phyloP scores from a whole-genome alignment of 2,888 invertebrate genomes.

The Perdita meconis region DNA sequence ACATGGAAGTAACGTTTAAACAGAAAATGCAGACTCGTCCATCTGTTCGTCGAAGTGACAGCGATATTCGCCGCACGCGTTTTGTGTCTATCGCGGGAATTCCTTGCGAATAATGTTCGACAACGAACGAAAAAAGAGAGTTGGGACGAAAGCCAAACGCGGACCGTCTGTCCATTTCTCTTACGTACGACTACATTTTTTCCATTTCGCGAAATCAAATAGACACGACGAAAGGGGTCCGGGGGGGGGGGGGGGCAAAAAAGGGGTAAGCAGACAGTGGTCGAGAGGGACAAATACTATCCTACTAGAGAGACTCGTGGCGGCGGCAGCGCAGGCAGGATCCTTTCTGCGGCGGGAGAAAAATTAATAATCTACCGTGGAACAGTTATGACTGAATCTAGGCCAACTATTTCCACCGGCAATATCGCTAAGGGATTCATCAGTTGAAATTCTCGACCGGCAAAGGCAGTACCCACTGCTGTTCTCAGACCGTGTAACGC shows the following conservation, averaged over 20 bases:
- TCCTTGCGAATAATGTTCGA: constrained; percentile 1
- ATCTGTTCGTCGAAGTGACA: neutral
- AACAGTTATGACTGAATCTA: constrained; percentile 68
- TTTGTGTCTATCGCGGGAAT: neutral
- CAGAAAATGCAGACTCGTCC: neutral
- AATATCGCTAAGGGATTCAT: constrained; percentile 69
- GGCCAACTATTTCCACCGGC: constrained; percentile 70
- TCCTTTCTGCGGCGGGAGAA: constrained; percentile 64
- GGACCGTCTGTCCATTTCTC: constrained; percentile 36
- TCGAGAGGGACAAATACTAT: constrained; percentile 7
- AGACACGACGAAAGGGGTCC: constrained; percentile 55
- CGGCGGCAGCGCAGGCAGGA: constrained; percentile 32
- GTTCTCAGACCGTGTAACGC: too few relatives aligned
- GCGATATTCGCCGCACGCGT: neutral
- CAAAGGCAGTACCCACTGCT: constrained; percentile 41
- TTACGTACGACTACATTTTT: constrained; percentile 49
- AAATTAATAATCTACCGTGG: constrained; percentile 71
- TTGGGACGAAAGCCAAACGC: constrained; percentile 27
- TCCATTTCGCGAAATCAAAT: constrained; percentile 65
- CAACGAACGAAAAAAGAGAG: neutral
- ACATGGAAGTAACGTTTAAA: neutral
- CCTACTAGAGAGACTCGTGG: too few relatives aligned
- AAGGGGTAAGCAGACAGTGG: constrained; percentile 52
- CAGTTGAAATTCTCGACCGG: constrained; percentile 64
- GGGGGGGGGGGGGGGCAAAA: constrained; percentile 43